These are phyloP conservation scores for Chamaetylas fuelleborni DNA, from an alignment of 2,113 vertebrate genomes.

Conservation along the genomic window DNA sequence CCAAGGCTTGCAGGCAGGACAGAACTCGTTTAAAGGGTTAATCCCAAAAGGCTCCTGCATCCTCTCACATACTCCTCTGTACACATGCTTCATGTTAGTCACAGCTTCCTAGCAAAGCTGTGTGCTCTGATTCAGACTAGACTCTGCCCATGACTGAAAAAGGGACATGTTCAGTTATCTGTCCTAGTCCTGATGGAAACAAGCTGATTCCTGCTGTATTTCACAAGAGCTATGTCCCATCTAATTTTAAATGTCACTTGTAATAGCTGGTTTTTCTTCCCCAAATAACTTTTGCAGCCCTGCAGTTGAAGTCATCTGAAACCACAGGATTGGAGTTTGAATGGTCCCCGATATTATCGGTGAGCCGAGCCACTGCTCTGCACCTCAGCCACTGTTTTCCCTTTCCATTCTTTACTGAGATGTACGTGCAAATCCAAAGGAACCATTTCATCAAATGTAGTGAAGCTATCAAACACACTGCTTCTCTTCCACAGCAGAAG, in stretches of 20 bases:
- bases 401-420: background rate
- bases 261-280: conserved; percentile 6
- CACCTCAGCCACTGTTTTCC: background rate
- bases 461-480: background rate
- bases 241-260: conserved; percentile 19
- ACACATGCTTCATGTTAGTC: background rate
- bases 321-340: background rate
- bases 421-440: background rate
- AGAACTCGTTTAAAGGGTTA: background rate
- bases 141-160: background rate
- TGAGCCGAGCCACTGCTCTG: background rate
- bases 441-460: background rate
- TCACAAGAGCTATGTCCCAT: background rate
- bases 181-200: background rate
- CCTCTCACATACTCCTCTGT: background rate
- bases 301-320: conserved; percentile 23
- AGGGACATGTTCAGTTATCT: background rate
- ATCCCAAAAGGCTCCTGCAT: background rate
- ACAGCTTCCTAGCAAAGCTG: background rate
- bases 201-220: background rate
- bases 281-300: conserved; percentile 12
- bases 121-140: background rate
- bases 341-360: conserved; percentile 2
- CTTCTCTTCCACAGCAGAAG: background rate
- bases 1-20: background rate